phyloP scores from a whole-genome alignment of 2,113 vertebrate genomes.

The Notarius quadriscutis region DNA sequence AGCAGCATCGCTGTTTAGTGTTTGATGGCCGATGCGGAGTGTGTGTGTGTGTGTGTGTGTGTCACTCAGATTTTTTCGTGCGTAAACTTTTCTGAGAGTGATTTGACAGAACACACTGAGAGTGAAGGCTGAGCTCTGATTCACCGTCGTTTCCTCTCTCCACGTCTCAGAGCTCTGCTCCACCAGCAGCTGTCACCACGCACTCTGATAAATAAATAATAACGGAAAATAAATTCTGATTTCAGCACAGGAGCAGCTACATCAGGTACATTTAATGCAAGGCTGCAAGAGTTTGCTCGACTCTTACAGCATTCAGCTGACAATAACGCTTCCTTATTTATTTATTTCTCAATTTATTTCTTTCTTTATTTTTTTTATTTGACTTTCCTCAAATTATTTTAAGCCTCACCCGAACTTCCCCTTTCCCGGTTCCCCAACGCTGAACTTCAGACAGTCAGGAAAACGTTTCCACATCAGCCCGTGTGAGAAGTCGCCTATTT shows the following conservation, averaged over 20 bases:
- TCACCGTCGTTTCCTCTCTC: conserved; percentile 58
- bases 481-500: not conserved
- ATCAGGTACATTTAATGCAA: not conserved
- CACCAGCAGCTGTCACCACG: conserved; percentile 71
- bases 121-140: conserved; percentile 56
- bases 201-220: conserved; percentile 66
- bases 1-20: not conserved
- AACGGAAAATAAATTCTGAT: not conserved
- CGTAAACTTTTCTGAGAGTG: conserved; percentile 72
- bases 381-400: conserved; percentile 46
- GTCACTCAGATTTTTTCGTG: conserved; percentile 49
- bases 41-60: conserved; percentile 15
- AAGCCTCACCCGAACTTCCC: conserved; percentile 29
- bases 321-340: conserved; percentile 22
- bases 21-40: not conserved
- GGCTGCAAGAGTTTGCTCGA: not conserved
- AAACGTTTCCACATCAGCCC: not conserved
- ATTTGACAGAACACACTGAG: conserved; percentile 71
- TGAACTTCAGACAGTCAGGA: conserved; percentile 10
- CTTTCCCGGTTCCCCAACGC: conserved; percentile 34
- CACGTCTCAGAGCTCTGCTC: conserved; percentile 43
- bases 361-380: not conserved
- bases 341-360: not conserved
- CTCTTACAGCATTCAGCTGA: not conserved
- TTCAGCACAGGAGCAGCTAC: not conserved